Conservation (phyloP, 2,113 vertebrate species). For the Poeciliopsis prolifica region DNA sequence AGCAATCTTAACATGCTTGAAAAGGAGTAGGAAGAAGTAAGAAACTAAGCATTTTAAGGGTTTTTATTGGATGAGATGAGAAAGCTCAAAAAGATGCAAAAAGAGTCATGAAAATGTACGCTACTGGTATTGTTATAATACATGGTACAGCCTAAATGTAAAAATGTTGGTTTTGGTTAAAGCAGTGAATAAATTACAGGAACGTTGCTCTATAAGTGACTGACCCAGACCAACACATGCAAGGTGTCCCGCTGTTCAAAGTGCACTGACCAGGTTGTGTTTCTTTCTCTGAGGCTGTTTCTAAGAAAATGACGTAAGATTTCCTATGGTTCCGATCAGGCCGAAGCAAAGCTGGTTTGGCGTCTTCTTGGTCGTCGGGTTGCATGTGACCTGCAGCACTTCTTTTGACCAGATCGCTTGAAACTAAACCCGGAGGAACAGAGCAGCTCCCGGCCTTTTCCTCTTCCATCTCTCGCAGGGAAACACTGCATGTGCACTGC, state of each 20-base stretch:
- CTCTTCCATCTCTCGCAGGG: background rate
- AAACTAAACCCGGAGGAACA: slow-evolving; percentile 17
- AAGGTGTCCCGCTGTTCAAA: background rate
- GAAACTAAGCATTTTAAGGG: too few species aligned
- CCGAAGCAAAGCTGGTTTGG: background rate
- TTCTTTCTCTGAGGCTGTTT: background rate
- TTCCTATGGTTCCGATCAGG: background rate
- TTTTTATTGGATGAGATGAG: too few species aligned
- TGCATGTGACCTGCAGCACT: slow-evolving; percentile 15
- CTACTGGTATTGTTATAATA: too few species aligned
- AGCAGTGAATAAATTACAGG: slow-evolving; percentile 2
- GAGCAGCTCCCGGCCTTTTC: slow-evolving; percentile 10
- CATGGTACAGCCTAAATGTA: too few species aligned
- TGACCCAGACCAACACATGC: background rate
- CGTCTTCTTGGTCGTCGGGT: background rate
- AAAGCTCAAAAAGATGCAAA: too few species aligned
- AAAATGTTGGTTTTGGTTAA: background rate
- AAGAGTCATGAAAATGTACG: too few species aligned
- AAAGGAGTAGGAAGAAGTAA: too few species aligned
- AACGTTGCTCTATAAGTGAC: background rate
- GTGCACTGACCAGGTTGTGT: background rate
- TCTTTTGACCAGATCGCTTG: slow-evolving; percentile 19
- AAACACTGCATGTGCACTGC: background rate
- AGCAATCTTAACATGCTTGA: too few species aligned
- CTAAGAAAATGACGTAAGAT: slow-evolving; percentile 7